Evolutionary conservation across 2,797 vertebrate species (phyloP), one percentile per base, ranked within the genome.

Genomic region (Urocyon cinereoargenteus): DNA sequence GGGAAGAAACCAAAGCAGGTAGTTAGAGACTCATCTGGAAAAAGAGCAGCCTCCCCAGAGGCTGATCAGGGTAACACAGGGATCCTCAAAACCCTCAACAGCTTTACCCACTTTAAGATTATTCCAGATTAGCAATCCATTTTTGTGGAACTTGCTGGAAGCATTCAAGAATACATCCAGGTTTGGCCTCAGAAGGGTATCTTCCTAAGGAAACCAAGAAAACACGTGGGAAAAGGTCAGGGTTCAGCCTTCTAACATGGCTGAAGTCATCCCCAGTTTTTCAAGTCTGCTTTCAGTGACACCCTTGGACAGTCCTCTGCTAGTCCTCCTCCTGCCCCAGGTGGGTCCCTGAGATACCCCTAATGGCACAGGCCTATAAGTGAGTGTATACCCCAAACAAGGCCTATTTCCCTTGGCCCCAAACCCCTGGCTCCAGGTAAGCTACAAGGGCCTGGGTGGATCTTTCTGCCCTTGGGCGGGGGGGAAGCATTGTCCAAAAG

Each of bases 31-130:
- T 68, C 2, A 2, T 18, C 16, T 4, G 12, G 6, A 51, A 73
- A 51, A 24, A 26, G 57, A 85, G 14, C 51, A 93, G 62, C 6
- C 36, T 34, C n/a, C 62, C 75, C 77, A 83, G 45, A 49, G 53
- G 24, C 19, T 51, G 24, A 31, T 8, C 22, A 68, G 53, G n/a
- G 22, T 45, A 36, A 75, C 16, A 13, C 64, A 22, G 49, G 49
- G 62, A 51, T 12, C 72, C 75, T 79, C 1, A 2, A 85, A 79
- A n/a, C 19, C 22, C 77, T 55, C 12, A 10, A 49, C 5, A 73
- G 26, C 66, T 49, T 86, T 73, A 90, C 91, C 14, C 5, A 98
- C 98, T 93, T 90, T 0, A 28, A 98, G 98, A 40, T 45, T 95
- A 24, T 13, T n/a, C 28, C 0, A 6, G 18, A 98, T 86, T 5